These are phyloP conservation scores for Phaenicophaeus curvirostris DNA, from an alignment of 2,797 vertebrate genomes.

Conservation along the genomic window DNA sequence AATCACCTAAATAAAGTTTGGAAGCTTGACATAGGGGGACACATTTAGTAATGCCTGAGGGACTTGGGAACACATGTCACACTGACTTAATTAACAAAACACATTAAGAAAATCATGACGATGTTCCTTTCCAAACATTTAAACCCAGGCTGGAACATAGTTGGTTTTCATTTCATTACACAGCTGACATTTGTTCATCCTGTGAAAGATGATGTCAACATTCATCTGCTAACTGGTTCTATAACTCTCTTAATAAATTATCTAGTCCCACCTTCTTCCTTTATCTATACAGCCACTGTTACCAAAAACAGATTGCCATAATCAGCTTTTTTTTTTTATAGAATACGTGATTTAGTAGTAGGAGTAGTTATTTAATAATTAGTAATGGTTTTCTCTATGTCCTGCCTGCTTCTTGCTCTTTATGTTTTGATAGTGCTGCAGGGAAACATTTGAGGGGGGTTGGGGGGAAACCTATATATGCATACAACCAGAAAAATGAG, in stretches of 20 bases:
- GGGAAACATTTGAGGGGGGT: neutral
- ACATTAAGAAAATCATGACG: constrained; percentile 15
- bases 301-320: neutral
- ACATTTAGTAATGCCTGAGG: neutral
- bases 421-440: neutral
- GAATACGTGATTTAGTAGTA: neutral
- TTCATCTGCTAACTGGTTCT: neutral
- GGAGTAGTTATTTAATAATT: neutral
- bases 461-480: neutral
- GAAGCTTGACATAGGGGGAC: neutral
- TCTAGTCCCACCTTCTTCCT: neutral
- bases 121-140: constrained; percentile 31
- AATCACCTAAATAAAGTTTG: neutral
- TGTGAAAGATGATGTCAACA: constrained; percentile 15
- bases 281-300: neutral
- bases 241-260: constrained; percentile 13
- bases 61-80: neutral
- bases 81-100: constrained; percentile 22
- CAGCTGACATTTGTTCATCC: constrained; percentile 18
- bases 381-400: neutral
- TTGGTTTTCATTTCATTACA: constrained; percentile 3
- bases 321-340: neutral
- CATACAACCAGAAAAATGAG: neutral
- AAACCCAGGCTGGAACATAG: neutral
- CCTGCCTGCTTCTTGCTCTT: neutral